A percentile compares a stretch with the other conserved stretches of the same genome.
Evolutionary conservation across 2,113 vertebrate species (phyloP).

Genomic region (Alethe castanea): DNA sequence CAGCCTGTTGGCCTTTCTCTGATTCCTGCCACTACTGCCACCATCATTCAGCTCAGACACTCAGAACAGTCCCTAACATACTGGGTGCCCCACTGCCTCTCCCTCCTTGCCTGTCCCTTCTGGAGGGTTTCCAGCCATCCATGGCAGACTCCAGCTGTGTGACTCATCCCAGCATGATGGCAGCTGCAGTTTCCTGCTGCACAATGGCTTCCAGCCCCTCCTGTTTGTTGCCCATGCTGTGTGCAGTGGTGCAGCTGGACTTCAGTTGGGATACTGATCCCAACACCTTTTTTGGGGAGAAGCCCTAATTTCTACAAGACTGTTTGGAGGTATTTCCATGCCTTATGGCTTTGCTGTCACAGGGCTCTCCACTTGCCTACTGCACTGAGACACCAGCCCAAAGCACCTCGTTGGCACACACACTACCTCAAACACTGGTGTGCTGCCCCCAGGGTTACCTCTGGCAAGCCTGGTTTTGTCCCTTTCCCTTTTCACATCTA

Average conservation of each 20-base stretch:
- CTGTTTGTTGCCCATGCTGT: fast-evolving
- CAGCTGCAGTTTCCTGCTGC: neutral
- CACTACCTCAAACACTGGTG: neutral
- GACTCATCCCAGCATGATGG: neutral
- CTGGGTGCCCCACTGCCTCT: neutral
- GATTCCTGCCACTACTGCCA: neutral
- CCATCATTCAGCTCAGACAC: neutral
- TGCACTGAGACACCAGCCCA: neutral
- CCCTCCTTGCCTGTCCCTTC: neutral
- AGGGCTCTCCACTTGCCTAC: neutral
- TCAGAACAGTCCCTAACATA: neutral
- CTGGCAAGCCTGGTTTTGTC: neutral
- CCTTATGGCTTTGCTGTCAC: neutral
- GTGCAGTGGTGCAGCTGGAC: neutral
- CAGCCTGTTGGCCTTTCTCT: neutral
- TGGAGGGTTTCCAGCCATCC: neutral
- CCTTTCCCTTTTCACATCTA: neutral
- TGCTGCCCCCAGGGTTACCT: neutral
- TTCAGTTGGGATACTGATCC: neutral
- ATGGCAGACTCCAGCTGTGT: neutral
- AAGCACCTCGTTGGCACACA: neutral
- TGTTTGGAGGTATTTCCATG: neutral
- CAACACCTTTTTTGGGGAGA: neutral
- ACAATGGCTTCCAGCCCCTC: neutral
- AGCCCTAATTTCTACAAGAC: neutral